Conservation (phyloP, 2,888 invertebrate genomes). For the Chydorus sphaericus region DNA sequence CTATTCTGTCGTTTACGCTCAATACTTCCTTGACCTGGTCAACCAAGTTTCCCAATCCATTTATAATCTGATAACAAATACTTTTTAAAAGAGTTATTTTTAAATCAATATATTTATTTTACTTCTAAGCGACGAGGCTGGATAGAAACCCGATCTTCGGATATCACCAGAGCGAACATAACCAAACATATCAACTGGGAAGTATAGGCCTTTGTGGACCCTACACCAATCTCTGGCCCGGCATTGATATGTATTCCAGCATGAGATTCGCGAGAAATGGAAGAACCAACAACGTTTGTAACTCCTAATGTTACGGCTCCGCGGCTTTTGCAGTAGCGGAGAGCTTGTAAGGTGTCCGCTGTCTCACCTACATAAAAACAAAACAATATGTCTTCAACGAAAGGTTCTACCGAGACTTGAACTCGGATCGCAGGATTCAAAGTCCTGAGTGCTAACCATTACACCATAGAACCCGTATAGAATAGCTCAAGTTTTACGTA, state of each 20-base stretch:
- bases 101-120: no score
- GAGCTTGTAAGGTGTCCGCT: slow-evolving; percentile 28
- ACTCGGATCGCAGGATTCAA: no score
- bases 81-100: slow-evolving; percentile 16
- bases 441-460: no score
- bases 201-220: slow-evolving; percentile 19
- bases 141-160: background rate
- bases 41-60: slow-evolving; percentile 69
- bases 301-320: slow-evolving; percentile 8
- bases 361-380: slow-evolving; percentile 27
- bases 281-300: slow-evolving; percentile 6
- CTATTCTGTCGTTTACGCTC: slow-evolving; percentile 69
- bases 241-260: slow-evolving; percentile 12
- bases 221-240: slow-evolving; percentile 19
- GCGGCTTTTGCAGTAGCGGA: slow-evolving; percentile 19
- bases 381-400: no score
- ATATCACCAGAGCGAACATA: slow-evolving; percentile 11
- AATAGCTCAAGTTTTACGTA: no score
- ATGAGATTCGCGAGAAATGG: slow-evolving; percentile 12
- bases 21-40: slow-evolving; percentile 81
- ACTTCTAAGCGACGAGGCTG: no score
- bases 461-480: no score
- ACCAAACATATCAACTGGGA: slow-evolving; percentile 15
- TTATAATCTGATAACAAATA: slow-evolving; percentile 55
- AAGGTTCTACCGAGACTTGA: no score